Percentiles rank a stretch among this genome's conserved stretches.
These are phyloP conservation scores for Datnioides undecimradiatus DNA, from an alignment of 2,113 vertebrate genomes.

Conservation along the genomic window DNA sequence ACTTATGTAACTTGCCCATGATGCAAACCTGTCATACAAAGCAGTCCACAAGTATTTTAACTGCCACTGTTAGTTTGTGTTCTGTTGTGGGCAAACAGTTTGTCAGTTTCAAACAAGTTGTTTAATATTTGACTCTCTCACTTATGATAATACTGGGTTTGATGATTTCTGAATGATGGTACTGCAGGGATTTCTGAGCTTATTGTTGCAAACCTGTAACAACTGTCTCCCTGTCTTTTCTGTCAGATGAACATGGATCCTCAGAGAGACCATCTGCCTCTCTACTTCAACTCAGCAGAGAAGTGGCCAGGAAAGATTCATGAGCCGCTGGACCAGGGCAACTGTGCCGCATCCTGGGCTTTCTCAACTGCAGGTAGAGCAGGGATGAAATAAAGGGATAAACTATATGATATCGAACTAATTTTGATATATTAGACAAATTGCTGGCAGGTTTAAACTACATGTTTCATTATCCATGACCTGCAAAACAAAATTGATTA, in stretches of 20 bases:
- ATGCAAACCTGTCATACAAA: conserved; percentile 29
- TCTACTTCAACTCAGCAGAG: conserved; percentile 88
- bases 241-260: conserved; percentile 90
- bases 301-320: conserved; percentile 98
- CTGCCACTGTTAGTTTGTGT: conserved; percentile 22
- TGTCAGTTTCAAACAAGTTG: background rate
- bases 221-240: background rate
- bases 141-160: background rate
- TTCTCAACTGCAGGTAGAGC: conserved; percentile 93
- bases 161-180: background rate
- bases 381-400: background rate
- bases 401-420: no score
- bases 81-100: conserved; percentile 27
- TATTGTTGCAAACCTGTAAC: background rate
- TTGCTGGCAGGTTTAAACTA: background rate
- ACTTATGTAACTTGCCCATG: conserved; percentile 46
- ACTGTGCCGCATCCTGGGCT: conserved; percentile 97
- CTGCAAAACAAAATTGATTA: background rate
- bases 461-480: background rate
- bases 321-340: conserved; percentile 94
- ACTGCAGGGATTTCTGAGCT: background rate
- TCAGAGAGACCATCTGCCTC: conserved; percentile 85
- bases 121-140: background rate
- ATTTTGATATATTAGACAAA: background rate
- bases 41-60: conserved; percentile 31